Evolutionary conservation across 2,888 invertebrate species (phyloP).

Genomic region (Phania funesta): DNA sequence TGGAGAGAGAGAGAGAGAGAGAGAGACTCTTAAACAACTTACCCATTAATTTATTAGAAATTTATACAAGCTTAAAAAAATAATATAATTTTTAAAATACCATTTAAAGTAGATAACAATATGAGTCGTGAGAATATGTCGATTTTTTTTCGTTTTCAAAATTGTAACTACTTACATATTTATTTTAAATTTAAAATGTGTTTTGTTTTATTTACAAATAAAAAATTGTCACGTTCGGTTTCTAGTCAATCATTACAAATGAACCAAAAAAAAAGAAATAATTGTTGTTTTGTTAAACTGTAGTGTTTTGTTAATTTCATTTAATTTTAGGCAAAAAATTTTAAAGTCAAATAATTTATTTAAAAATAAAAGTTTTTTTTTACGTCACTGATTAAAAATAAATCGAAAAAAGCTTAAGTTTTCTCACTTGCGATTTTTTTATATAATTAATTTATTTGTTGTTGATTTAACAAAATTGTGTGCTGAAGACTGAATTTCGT

Average conservation of each 20-base stretch:
- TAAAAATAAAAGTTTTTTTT: constrained; percentile 15
- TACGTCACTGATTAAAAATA: constrained; percentile 60
- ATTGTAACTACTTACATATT: constrained; percentile 16
- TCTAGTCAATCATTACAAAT: constrained; percentile 45
- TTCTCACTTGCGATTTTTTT: constrained; percentile 1
- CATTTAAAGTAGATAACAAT: neutral
- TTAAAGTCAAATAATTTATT: constrained; percentile 45
- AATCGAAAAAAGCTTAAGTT: constrained; percentile 2
- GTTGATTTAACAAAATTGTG: neutral
- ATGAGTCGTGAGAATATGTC: constrained; percentile 54
- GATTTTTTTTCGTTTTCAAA: constrained; percentile 10
- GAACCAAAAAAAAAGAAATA: neutral
- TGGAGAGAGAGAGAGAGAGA: no score
- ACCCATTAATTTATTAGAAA: neutral
- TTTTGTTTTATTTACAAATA: neutral
- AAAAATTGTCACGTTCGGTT: constrained; percentile 48
- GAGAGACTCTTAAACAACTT: no score
- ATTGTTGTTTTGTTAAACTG: neutral
- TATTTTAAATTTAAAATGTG: constrained; percentile 2
- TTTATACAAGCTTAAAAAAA: neutral
- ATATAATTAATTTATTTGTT: constrained; percentile 21
- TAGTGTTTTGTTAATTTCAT: neutral
- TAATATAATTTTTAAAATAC: neutral
- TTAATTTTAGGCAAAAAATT: constrained; percentile 51
- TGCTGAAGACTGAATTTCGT: constrained; percentile 23